Percentiles rank a stretch among this genome's conserved stretches.
phyloP scores from a whole-genome alignment of 2,113 vertebrate species.

The Lasiurus cinereus region DNA sequence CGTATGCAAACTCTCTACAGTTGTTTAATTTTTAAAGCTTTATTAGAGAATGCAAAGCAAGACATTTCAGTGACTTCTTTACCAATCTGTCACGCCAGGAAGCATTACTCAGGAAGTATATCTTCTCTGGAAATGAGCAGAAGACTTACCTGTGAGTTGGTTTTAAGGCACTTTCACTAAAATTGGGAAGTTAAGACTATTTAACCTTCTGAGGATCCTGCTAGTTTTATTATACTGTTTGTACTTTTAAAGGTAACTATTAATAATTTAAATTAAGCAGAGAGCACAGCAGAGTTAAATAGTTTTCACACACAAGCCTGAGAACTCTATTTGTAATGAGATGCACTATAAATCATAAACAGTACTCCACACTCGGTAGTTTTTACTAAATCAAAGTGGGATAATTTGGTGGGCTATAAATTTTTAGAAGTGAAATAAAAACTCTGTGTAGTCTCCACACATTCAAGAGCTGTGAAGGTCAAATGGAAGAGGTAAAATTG shows the following conservation, averaged over 20 bases:
- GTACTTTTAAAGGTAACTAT: slow-evolving; percentile 8
- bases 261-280: neutral
- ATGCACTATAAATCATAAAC: neutral
- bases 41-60: slow-evolving; percentile 10
- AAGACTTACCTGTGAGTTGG: neutral
- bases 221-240: neutral
- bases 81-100: neutral
- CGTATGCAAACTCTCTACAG: neutral
- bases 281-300: neutral
- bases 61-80: neutral
- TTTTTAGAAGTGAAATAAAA: slow-evolving; percentile 42
- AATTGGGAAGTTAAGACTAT: neutral
- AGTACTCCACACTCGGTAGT: neutral
- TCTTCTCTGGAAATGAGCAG: slow-evolving; percentile 55
- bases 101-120: neutral
- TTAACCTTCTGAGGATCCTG: neutral
- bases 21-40: slow-evolving; percentile 41
- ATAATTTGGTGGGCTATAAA: neutral
- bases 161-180: slow-evolving; percentile 51
- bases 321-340: neutral
- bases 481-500: neutral
- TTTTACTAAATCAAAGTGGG: slow-evolving; percentile 39
- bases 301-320: neutral
- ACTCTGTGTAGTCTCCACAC: neutral
- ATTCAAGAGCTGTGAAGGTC: slow-evolving; percentile 11